These are phyloP conservation scores for Pachyuromys duprasi DNA, from an alignment of 2,797 vertebrate genomes.

Conservation along the genomic window DNA sequence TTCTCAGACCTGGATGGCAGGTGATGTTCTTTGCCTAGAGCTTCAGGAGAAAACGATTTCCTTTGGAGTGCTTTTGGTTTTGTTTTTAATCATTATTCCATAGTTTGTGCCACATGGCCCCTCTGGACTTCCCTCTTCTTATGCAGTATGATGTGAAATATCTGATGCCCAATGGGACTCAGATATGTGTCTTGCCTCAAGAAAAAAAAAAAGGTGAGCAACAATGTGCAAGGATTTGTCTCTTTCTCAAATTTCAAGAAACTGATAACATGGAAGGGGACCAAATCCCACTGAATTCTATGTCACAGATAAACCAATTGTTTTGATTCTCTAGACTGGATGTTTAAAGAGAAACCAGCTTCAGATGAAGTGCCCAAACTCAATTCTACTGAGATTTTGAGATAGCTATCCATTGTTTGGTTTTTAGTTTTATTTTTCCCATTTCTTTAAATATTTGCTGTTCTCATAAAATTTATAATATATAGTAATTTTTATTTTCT, in stretches of 20 bases:
- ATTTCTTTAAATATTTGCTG: neutral
- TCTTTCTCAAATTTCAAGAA: conserved; percentile 33
- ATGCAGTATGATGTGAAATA: conserved; percentile 2
- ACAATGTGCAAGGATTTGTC: neutral
- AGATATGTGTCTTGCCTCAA: neutral
- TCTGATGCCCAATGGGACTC: neutral
- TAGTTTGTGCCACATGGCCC: neutral
- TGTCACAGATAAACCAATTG: neutral
- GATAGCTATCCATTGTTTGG: neutral
- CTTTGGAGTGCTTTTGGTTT: neutral
- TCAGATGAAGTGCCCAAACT: neutral
- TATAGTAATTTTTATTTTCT: conserved; percentile 53
- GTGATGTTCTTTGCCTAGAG: neutral
- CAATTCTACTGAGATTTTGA: neutral
- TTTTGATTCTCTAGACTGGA: neutral
- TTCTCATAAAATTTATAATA: conserved; percentile 50
- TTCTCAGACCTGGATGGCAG: neutral
- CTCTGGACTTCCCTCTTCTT: neutral
- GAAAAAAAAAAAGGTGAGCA: neutral
- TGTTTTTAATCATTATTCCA: neutral
- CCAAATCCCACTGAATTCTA: neutral
- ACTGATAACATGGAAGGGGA: neutral
- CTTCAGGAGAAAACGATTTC: neutral
- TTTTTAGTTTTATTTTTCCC: conserved; percentile 30
- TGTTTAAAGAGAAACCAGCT: neutral